Conservation (phyloP, 2,113 vertebrate genomes). For the Tor tambroides region DNA sequence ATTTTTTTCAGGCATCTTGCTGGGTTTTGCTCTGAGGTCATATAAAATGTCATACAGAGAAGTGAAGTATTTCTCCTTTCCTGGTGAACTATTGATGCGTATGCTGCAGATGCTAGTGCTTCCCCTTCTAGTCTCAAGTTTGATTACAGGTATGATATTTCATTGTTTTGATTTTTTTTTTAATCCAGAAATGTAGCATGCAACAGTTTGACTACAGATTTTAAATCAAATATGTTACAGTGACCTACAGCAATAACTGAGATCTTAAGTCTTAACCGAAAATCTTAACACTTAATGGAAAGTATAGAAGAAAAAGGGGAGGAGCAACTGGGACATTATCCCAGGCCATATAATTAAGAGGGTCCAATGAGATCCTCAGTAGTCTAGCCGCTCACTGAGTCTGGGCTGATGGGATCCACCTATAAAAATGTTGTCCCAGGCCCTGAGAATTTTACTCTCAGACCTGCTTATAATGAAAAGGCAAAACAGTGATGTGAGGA, state of each 20-base stretch:
- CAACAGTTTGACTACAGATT: not conserved
- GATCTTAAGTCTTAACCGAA: not conserved
- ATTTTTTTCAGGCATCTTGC: constrained; percentile 79
- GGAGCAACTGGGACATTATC: not conserved
- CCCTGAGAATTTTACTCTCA: not conserved
- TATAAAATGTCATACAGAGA: constrained; percentile 91
- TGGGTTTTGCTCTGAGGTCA: constrained; percentile 88
- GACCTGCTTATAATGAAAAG: not conserved
- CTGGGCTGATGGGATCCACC: not conserved
- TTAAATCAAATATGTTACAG: not conserved
- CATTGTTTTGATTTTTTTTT: not conserved
- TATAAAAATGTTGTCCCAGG: not conserved
- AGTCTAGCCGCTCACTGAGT: not conserved
- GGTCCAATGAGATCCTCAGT: not conserved
- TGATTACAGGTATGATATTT: constrained; percentile 88
- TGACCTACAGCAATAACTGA: not conserved
- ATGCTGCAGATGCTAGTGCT: constrained; percentile 98
- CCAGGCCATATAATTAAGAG: not conserved
- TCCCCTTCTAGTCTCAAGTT: constrained; percentile 91
- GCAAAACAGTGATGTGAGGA: not conserved
- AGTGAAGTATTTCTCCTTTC: constrained; percentile 96
- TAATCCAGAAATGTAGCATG: not conserved
- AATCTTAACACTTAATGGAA: not conserved
- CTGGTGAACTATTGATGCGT: constrained; percentile 94
- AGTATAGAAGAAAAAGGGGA: not conserved